phyloP scores from a whole-genome alignment of 1,140 invertebrate genomes.

The Diploscapter pachys region DNA sequence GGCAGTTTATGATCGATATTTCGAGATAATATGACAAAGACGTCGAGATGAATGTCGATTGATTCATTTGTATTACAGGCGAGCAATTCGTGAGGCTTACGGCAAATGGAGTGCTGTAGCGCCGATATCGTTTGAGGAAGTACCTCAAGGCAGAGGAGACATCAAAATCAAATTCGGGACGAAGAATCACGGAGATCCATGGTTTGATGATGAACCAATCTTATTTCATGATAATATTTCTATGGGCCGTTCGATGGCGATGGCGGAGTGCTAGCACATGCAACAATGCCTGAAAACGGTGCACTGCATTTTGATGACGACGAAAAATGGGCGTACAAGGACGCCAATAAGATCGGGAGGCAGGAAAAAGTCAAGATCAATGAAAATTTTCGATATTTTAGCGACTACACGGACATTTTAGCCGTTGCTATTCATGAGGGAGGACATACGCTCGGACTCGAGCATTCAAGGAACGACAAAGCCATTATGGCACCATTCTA shows the following conservation, averaged over 20 bases:
- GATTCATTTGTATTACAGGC: slow-evolving; percentile 28
- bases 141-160: slow-evolving; percentile 40
- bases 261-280: slow-evolving; percentile 56
- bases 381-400: slow-evolving; percentile 7
- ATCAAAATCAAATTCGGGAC: slow-evolving; percentile 55
- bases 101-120: slow-evolving; percentile 44
- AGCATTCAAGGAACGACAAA: slow-evolving; percentile 48
- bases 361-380: slow-evolving; percentile 14
- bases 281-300: slow-evolving; percentile 54
- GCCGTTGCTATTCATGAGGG: slow-evolving; percentile 57
- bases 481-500: slow-evolving; percentile 58
- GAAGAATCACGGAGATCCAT: slow-evolving; percentile 47
- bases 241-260: not conserved
- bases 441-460: slow-evolving; percentile 47
- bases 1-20: not conserved
- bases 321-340: slow-evolving; percentile 56
- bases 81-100: slow-evolving; percentile 51
- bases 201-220: slow-evolving; percentile 55
- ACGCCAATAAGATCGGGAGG: slow-evolving; percentile 45
- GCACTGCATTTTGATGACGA: slow-evolving; percentile 55
- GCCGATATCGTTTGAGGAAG: slow-evolving; percentile 38
- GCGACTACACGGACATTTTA: slow-evolving; percentile 49
- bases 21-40: not conserved
- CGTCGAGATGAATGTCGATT: not conserved
- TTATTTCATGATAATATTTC: not conserved